A percentile compares a stretch with the other conserved stretches of the same genome.
phyloP scores from a whole-genome alignment of 2,113 vertebrate genomes.

The Trogon melanurus region DNA sequence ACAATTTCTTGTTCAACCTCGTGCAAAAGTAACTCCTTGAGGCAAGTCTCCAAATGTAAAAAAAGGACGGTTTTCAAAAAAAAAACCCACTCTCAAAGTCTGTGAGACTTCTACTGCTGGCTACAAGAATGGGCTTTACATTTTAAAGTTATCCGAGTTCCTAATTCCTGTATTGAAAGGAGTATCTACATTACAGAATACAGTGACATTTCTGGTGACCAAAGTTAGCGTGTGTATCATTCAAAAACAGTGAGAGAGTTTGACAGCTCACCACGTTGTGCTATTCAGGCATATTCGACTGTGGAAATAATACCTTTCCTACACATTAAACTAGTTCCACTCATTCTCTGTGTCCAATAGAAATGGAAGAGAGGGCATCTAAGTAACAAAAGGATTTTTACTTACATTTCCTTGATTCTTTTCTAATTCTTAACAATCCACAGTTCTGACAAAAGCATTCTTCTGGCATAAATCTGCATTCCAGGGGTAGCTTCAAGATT shows the following conservation, averaged over 20 bases:
- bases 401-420: neutral
- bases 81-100: neutral
- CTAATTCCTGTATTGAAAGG: neutral
- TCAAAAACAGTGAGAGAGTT: neutral
- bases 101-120: neutral
- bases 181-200: neutral
- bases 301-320: neutral
- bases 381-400: neutral
- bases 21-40: neutral
- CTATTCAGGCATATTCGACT: neutral
- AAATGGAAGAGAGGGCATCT: neutral
- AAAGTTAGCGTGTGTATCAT: neutral
- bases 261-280: neutral
- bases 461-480: neutral
- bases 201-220: neutral
- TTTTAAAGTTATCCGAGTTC: neutral
- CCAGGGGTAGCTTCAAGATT: slow-evolving; percentile 5
- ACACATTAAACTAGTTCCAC: neutral
- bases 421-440: neutral
- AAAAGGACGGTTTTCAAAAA: neutral
- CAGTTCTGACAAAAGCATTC: neutral
- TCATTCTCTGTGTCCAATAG: neutral
- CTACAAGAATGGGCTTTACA: neutral
- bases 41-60: neutral
- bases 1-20: neutral